Percentiles rank a stretch among this genome's conserved stretches.
Evolutionary conservation across 2,797 vertebrate genomes (phyloP).

Genomic region (Mustela erminea): DNA sequence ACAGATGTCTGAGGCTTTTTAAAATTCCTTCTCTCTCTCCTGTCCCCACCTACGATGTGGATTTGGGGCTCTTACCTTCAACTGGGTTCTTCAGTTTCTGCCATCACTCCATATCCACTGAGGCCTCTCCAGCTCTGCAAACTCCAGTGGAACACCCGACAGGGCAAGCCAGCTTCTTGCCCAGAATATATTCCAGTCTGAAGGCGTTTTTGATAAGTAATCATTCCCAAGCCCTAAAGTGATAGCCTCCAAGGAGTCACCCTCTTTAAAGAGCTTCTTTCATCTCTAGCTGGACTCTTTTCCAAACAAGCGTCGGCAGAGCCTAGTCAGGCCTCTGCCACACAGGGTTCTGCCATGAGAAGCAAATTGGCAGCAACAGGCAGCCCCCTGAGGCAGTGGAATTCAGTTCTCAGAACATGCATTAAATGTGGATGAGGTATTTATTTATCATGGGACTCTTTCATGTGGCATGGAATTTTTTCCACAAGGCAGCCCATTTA

Average conservation of each 20-base stretch:
- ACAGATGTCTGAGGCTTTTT: slow-evolving; percentile 60
- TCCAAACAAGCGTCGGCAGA: slow-evolving; percentile 81
- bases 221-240: slow-evolving; percentile 79
- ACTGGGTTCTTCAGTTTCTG: slow-evolving; percentile 51
- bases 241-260: slow-evolving; percentile 83
- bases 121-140: slow-evolving; percentile 32
- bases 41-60: not conserved
- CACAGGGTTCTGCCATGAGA: slow-evolving; percentile 77
- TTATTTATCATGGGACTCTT: slow-evolving; percentile 80
- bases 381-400: slow-evolving; percentile 77
- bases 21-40: slow-evolving; percentile 28
- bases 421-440: slow-evolving; percentile 77
- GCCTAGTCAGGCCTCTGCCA: slow-evolving; percentile 81
- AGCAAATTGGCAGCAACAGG: slow-evolving; percentile 83
- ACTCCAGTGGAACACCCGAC: slow-evolving; percentile 19
- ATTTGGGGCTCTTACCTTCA: slow-evolving; percentile 62
- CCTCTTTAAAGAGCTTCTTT: slow-evolving; percentile 87
- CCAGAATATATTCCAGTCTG: slow-evolving; percentile 79
- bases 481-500: slow-evolving; percentile 59
- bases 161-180: slow-evolving; percentile 81
- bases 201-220: slow-evolving; percentile 85
- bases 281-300: slow-evolving; percentile 84
- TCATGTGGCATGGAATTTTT: slow-evolving; percentile 80
- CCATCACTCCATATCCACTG: not conserved
- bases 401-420: slow-evolving; percentile 81